Conservation (phyloP, 1,140 invertebrate species). For the Penaeus indicus region DNA sequence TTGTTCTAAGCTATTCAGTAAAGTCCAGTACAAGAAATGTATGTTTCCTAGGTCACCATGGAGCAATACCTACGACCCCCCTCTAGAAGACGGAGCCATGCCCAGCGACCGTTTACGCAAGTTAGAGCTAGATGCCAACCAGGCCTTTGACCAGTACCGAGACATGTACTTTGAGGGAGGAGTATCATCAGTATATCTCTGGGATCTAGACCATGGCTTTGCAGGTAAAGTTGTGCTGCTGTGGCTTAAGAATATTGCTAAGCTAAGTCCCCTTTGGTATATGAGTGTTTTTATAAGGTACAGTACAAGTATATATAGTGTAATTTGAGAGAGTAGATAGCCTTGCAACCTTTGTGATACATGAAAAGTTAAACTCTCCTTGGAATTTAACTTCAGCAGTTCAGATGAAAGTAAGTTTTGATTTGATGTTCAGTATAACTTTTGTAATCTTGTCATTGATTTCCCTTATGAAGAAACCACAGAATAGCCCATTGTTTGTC, state of each 20-base stretch:
- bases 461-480: too few relatives aligned
- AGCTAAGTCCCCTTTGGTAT: background rate
- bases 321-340: too few relatives aligned
- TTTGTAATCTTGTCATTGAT: too few relatives aligned
- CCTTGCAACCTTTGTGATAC: background rate
- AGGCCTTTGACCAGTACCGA: constrained; percentile 98
- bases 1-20: background rate
- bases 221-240: constrained; percentile 76
- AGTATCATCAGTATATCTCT: constrained; percentile 98
- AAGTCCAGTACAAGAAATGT: background rate
- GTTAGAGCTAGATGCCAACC: constrained; percentile 97
- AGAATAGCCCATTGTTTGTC: background rate
- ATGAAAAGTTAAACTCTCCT: too few relatives aligned
- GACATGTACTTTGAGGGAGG: constrained; percentile 99
- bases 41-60: constrained; percentile 88
- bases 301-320: too few relatives aligned
- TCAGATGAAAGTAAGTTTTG: too few relatives aligned
- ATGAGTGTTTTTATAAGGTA: too few relatives aligned
- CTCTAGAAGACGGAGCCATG: constrained; percentile 97
- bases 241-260: background rate
- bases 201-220: constrained; percentile 99
- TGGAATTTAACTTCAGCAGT: too few relatives aligned
- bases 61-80: constrained; percentile 99
- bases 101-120: constrained; percentile 96
- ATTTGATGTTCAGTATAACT: too few relatives aligned